Evolutionary conservation across 2,797 vertebrate species (phyloP).

Genomic region (Gadopsis bispinosus): DNA sequence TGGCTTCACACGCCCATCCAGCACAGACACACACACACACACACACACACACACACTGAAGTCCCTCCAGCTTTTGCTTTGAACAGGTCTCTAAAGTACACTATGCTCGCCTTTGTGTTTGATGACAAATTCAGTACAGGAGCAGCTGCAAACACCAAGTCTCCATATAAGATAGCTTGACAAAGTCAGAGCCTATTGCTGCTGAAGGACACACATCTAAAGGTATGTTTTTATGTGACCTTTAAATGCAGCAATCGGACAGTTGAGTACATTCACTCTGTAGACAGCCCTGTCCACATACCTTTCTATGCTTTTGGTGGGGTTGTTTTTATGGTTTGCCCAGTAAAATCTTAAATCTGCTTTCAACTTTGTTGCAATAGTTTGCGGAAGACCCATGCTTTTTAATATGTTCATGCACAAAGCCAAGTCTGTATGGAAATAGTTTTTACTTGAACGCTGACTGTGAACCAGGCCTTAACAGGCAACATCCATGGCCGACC

Average conservation of each 20-base stretch:
- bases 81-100: slow-evolving; percentile 67
- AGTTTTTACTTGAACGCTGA: not conserved
- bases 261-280: not conserved
- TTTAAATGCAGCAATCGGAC: slow-evolving; percentile 29
- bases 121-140: slow-evolving; percentile 65
- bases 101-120: slow-evolving; percentile 59
- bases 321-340: not conserved
- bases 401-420: not conserved
- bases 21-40: not conserved
- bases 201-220: slow-evolving; percentile 19
- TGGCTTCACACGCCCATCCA: slow-evolving; percentile 53
- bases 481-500: not conserved
- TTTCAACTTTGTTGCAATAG: not conserved
- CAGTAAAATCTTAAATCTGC: not conserved
- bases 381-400: not conserved
- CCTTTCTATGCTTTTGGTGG: not conserved
- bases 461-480: not conserved
- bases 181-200: slow-evolving; percentile 39
- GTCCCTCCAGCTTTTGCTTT: slow-evolving; percentile 57
- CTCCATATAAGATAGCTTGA: slow-evolving; percentile 31
- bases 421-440: not conserved
- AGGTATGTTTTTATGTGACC: slow-evolving; percentile 33
- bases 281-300: not conserved
- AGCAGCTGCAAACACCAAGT: slow-evolving; percentile 51
- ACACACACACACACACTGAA: slow-evolving; percentile 19